phyloP scores from a whole-genome alignment of 2,888 invertebrate species.

The Flabesymbios commensalis region DNA sequence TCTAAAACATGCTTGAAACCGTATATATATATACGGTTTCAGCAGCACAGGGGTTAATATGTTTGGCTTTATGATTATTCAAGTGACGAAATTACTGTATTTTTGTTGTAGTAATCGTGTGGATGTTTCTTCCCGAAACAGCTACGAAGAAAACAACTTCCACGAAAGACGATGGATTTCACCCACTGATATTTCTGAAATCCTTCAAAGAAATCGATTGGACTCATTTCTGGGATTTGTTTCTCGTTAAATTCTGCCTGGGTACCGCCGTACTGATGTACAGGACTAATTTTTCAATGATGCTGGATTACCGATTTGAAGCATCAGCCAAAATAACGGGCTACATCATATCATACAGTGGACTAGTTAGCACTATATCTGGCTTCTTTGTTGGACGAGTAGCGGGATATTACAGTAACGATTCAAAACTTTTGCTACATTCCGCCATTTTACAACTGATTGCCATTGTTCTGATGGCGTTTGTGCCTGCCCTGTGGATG shows the following conservation, averaged over 20 bases:
- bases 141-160: background rate
- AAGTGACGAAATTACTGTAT: background rate
- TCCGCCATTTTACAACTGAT: constrained; percentile 41
- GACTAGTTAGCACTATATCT: constrained; percentile 46
- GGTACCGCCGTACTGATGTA: constrained; percentile 56
- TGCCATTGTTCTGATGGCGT: constrained; percentile 33
- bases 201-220: constrained; percentile 46
- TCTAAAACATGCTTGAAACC: too few species aligned
- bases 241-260: constrained; percentile 55
- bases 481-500: constrained; percentile 41
- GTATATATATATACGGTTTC: too few species aligned
- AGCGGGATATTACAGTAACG: constrained; percentile 42
- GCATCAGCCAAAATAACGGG: constrained; percentile 49
- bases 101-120: constrained; percentile 34
- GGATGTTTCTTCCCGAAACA: constrained; percentile 25
- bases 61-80: too few species aligned
- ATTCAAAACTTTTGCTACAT: constrained; percentile 43
- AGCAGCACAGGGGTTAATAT: too few species aligned
- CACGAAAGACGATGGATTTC: too few species aligned
- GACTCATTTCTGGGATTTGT: constrained; percentile 55
- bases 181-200: constrained; percentile 29
- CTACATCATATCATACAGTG: constrained; percentile 56
- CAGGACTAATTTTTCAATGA: constrained; percentile 52
- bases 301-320: constrained; percentile 47
- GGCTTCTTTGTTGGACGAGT: constrained; percentile 53